Conservation (phyloP, 2,888 invertebrate species). For the Drosophila imparisetae region DNA sequence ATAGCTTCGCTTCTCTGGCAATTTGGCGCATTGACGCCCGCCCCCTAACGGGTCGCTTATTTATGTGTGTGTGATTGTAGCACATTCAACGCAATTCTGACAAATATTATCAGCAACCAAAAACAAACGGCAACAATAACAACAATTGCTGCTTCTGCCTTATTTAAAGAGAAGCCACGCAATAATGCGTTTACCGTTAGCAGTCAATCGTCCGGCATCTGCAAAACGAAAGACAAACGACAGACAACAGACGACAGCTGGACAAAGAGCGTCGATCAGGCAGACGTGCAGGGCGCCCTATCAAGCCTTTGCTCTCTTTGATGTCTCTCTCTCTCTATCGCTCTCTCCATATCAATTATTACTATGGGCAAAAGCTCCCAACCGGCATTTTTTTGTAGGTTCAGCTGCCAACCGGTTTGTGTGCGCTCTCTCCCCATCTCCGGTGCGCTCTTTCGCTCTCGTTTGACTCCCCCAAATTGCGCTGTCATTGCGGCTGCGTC, state of each 20-base stretch:
- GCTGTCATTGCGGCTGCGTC: slow-evolving; percentile 55
- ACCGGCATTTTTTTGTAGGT: slow-evolving; percentile 68
- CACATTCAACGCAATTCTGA: slow-evolving; percentile 45
- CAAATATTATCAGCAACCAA: slow-evolving; percentile 49
- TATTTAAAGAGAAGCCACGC: slow-evolving; percentile 53
- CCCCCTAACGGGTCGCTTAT: slow-evolving; percentile 42
- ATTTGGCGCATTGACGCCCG: slow-evolving; percentile 57
- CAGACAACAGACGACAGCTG: slow-evolving; percentile 59
- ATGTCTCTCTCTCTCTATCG: neutral
- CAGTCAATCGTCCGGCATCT: slow-evolving; percentile 64
- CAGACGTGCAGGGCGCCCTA: slow-evolving; percentile 29
- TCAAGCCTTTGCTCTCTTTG: slow-evolving; percentile 16
- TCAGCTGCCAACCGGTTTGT: slow-evolving; percentile 73
- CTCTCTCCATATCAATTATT: slow-evolving; percentile 14
- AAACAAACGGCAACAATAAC: slow-evolving; percentile 29
- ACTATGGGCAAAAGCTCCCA: slow-evolving; percentile 56
- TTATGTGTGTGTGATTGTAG: slow-evolving; percentile 10
- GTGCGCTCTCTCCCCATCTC: slow-evolving; percentile 31
- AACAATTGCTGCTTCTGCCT: slow-evolving; percentile 42
- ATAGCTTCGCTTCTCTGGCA: slow-evolving; percentile 36
- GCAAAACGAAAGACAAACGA: slow-evolving; percentile 34
- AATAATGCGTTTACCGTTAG: slow-evolving; percentile 73
- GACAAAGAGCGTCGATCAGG: slow-evolving; percentile 27
- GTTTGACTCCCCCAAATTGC: slow-evolving; percentile 72
- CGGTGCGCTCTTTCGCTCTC: slow-evolving; percentile 41